Evolutionary conservation across 2,888 invertebrate species (phyloP).

Genomic region (Beris morrisii): DNA sequence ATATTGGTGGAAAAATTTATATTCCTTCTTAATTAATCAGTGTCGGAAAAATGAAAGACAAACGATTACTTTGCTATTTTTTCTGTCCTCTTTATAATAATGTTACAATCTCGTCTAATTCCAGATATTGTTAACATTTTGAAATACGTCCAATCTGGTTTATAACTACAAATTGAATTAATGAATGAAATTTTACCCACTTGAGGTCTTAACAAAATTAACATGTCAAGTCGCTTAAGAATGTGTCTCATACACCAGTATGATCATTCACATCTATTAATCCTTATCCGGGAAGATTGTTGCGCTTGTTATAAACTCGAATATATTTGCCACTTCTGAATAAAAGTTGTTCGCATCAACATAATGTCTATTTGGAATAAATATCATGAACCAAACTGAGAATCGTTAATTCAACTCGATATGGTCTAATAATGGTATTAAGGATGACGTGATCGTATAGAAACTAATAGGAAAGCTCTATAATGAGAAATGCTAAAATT

Average conservation of each 20-base stretch:
- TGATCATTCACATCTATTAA: not conserved
- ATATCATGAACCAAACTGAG: constrained; percentile 1
- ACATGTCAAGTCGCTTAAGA: constrained; percentile 5
- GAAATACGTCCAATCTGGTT: too few relatives aligned
- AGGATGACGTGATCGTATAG: constrained; percentile 1
- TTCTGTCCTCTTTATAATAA: too few relatives aligned
- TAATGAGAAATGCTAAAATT: not conserved
- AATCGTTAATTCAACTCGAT: constrained; percentile 6
- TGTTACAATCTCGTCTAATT: too few relatives aligned
- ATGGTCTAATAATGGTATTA: constrained; percentile 6
- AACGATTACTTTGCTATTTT: too few relatives aligned
- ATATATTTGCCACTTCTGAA: constrained; percentile 5
- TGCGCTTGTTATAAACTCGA: not conserved
- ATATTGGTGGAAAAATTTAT: too few relatives aligned
- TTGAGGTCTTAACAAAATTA: constrained; percentile 13
- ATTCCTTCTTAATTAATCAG: too few relatives aligned
- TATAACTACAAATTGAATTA: constrained; percentile 5
- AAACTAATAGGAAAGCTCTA: not conserved
- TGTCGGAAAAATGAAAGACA: too few relatives aligned
- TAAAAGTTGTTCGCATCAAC: constrained; percentile 3
- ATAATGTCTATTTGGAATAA: not conserved
- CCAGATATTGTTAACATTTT: too few relatives aligned
- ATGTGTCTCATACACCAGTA: not conserved
- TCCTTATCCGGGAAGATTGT: not conserved
- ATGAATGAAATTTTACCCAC: constrained; percentile 16